These are phyloP conservation scores for Heliconius nattereri DNA, from an alignment of 1,140 invertebrate species.

Conservation along the genomic window DNA sequence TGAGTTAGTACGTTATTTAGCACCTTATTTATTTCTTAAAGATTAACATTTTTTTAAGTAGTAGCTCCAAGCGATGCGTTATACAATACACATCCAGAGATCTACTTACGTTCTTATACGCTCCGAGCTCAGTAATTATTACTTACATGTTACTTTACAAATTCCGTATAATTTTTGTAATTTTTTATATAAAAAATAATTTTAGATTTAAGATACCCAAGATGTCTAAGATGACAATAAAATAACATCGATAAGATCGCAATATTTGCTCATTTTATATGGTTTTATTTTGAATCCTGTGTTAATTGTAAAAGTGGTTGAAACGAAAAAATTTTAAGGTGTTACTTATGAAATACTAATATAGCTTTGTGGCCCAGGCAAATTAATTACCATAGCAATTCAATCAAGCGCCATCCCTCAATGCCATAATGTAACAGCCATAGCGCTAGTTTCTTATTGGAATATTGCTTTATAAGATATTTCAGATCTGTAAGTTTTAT, in stretches of 20 bases:
- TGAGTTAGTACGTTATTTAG: not conserved
- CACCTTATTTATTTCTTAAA: not conserved
- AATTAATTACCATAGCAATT: too few species aligned
- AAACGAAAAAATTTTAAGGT: not conserved
- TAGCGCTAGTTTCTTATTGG: too few species aligned
- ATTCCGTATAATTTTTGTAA: slow-evolving; percentile 28
- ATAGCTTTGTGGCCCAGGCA: too few species aligned
- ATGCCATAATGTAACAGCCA: too few species aligned
- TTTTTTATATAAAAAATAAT: slow-evolving; percentile 26
- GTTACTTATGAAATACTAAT: too few species aligned
- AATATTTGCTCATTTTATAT: slow-evolving; percentile 31
- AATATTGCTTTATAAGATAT: too few species aligned
- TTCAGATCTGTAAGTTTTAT: too few species aligned
- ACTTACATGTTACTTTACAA: not conserved
- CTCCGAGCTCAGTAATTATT: not conserved
- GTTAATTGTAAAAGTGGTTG: not conserved
- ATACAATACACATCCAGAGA: too few species aligned
- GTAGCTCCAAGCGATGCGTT: not conserved
- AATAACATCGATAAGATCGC: slow-evolving; percentile 26
- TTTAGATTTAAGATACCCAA: slow-evolving; percentile 27
- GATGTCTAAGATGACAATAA: slow-evolving; percentile 36
- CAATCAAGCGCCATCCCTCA: too few species aligned
- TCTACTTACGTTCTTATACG: not conserved
- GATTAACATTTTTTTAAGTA: not conserved
- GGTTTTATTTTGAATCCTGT: slow-evolving; percentile 21